Conservation (phyloP, 2,797 vertebrate species). For the Gambelia wislizenii region DNA sequence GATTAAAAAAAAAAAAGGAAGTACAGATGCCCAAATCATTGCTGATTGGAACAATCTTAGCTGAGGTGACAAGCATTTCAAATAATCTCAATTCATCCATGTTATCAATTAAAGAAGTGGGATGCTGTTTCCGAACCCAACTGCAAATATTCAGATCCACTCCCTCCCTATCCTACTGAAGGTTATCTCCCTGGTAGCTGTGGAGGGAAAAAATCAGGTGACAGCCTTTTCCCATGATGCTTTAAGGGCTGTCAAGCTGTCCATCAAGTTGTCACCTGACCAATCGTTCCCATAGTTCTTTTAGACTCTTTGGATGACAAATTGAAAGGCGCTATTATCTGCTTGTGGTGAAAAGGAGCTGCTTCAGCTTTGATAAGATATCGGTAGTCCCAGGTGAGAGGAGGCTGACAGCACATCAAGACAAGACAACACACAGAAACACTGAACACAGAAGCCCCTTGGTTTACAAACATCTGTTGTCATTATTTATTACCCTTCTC, state of each 20-base stretch:
- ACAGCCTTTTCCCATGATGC: conserved; percentile 98
- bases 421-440: conserved; percentile 89
- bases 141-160: conserved; percentile 87
- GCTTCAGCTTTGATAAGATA: conserved; percentile 99
- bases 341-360: conserved; percentile 89
- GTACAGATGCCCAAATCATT: conserved; percentile 65
- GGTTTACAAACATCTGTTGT: conserved; percentile 86
- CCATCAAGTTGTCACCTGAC: conserved; percentile 95
- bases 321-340: conserved; percentile 92
- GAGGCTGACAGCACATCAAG: conserved; percentile 91
- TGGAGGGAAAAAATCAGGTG: conserved; percentile 89
- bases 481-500: conserved; percentile 81
- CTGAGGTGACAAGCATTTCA: conserved; percentile 68
- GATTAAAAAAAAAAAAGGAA: conserved; percentile 13
- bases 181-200: conserved; percentile 94
- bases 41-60: conserved; percentile 64
- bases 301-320: conserved; percentile 85
- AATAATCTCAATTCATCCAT: conserved; percentile 73
- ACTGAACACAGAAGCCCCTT: conserved; percentile 74
- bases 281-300: conserved; percentile 91
- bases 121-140: conserved; percentile 74
- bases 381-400: conserved; percentile 98
- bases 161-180: conserved; percentile 89
- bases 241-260: conserved; percentile 95
- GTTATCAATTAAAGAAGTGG: conserved; percentile 73